These are phyloP conservation scores for Chaetura pelagica DNA, from an alignment of 2,113 vertebrate genomes.

Conservation along the genomic window DNA sequence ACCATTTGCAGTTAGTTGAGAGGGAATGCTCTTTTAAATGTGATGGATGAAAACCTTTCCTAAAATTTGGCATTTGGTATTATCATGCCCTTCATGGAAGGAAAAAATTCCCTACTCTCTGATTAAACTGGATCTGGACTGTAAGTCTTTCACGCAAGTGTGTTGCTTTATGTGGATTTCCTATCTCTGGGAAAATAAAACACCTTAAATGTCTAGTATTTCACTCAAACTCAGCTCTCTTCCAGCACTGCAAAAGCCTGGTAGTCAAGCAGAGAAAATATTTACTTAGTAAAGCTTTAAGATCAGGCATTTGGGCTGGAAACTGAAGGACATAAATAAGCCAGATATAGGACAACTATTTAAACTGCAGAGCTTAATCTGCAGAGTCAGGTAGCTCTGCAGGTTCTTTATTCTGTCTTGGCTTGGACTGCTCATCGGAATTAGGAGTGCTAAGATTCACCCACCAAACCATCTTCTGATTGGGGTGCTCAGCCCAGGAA, in stretches of 20 bases:
- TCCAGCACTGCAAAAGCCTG: background rate
- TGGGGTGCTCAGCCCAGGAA: background rate
- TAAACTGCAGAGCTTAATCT: background rate
- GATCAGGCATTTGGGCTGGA: background rate
- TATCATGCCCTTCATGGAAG: background rate
- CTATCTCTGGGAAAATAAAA: constrained; percentile 2
- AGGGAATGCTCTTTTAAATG: background rate
- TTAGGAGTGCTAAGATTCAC: background rate
- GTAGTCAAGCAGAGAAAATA: background rate
- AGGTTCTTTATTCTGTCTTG: background rate
- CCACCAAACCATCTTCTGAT: background rate
- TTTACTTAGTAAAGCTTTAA: constrained; percentile 1
- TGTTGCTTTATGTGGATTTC: background rate
- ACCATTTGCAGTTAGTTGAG: background rate
- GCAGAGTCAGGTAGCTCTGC: background rate
- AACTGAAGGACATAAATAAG: background rate
- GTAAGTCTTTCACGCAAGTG: background rate
- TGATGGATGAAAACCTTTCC: background rate
- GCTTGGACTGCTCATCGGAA: background rate
- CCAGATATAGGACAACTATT: background rate
- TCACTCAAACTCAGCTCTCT: background rate
- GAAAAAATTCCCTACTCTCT: background rate
- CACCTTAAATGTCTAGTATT: background rate
- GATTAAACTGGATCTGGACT: background rate
- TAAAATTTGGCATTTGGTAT: background rate